Base-by-base conservation (phyloP, 2,888 invertebrate species). In the Microctonus hyperodae region DNA sequence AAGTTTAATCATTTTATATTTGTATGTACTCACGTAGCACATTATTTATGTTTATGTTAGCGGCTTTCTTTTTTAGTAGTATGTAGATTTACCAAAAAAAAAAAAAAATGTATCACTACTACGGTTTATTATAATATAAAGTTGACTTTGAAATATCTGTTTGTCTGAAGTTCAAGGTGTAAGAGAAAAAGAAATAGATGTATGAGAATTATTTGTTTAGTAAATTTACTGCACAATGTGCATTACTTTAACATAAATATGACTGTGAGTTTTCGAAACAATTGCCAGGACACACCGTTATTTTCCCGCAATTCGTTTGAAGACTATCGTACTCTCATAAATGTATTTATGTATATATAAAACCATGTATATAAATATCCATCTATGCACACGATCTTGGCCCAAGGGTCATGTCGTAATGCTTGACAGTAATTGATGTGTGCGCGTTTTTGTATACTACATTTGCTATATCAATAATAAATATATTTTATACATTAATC, bases 271-370 rank as follows among this genome's bases (percentile, higher is more conserved):
- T 69, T 69, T 67, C 60, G 60, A 72, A 72, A 75, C 72, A 73
- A 74, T 74, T 51, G 68, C 67, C 48, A 7, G 33, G 44, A 40
- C 58, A 35, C 13, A 75, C 72, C 72, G 75, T 72, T 74, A 74
- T 48, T 67, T 73, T 71, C 72, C 72, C 68, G 69, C 65, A 56
- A 28, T 59, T 58, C 22, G 16, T 23, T 11, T 23, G 28, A 22
- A 35, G 25, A 58, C 16, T 44, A 44, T 44, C 7, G n/a, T 1
- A 4, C 7, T 7, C 16, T 5, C 7, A 44, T 20, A 16, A n/a
- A n/a, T 37, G n/a, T n/a, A n/a, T n/a, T n/a, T n/a, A n/a, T n/a
- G n/a, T n/a, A 37, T 37, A n/a, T 20, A 44, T 44, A 16, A 4
- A 7, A 7, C 16, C 4, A 44, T 44, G 44, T 44, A 16, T 1